Percentiles rank a stretch among this genome's conserved stretches.
phyloP scores from a whole-genome alignment of 1,140 invertebrate species.

The Aphaenogaster ashmeadi region DNA sequence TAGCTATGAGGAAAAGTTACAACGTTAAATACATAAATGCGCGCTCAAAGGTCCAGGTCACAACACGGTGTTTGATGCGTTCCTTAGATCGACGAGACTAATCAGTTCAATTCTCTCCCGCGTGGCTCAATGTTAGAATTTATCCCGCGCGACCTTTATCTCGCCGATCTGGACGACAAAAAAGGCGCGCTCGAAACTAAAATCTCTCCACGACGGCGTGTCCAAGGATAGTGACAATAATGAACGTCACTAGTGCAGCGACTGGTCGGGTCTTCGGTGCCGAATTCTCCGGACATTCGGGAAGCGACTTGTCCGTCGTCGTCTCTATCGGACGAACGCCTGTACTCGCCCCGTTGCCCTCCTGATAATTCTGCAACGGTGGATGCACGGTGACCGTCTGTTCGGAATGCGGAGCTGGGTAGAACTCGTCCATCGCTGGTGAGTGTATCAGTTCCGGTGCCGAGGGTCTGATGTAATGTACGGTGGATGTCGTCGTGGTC shows the following conservation, averaged over 20 bases:
- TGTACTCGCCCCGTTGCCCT: neutral
- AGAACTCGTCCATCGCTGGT: constrained; percentile 62
- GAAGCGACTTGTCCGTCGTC: constrained; percentile 36
- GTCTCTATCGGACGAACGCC: neutral
- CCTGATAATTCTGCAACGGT: constrained; percentile 7
- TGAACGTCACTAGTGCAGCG: neutral
- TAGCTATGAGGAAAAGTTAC: constrained; percentile 14
- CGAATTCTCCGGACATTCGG: constrained; percentile 59
- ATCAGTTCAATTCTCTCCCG: neutral
- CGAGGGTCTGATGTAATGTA: constrained; percentile 36
- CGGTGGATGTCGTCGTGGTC: neutral
- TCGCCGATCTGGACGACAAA: neutral
- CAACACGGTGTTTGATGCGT: constrained; percentile 12
- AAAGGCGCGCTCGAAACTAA: constrained; percentile 29
- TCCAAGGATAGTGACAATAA: neutral
- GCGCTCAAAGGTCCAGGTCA: constrained; percentile 47
- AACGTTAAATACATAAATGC: constrained; percentile 61
- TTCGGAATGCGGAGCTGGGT: constrained; percentile 74
- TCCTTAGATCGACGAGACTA: neutral
- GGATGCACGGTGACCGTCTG: constrained; percentile 62
- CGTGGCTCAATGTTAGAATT: neutral
- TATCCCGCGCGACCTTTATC: neutral
- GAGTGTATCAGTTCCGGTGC: constrained; percentile 61
- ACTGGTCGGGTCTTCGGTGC: neutral
- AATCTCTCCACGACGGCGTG: neutral